Evolutionary conservation across 2,113 vertebrate genomes (phyloP), one percentile per base, ranked within the genome.

Genomic region (Oncorhynchus masou): DNA sequence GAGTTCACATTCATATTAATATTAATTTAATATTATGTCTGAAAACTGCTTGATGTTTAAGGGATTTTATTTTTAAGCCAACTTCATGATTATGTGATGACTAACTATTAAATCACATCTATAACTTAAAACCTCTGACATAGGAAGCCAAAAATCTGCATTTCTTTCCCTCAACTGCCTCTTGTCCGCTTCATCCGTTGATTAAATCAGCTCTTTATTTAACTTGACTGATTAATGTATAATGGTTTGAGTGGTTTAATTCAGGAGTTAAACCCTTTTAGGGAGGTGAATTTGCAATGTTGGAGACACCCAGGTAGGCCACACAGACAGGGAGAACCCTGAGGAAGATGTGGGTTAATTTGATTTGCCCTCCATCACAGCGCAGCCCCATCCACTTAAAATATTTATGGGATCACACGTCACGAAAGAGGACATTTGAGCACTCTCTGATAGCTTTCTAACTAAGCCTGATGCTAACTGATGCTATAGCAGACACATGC

Each of bases 321-420:
- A 34, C 25, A 31, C 83, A 87, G 87, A 90, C 74, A 15, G 71
- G 77, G 84, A 49, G 72, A 88, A 84, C 87, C 79, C 81, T 73
- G 79, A 91, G 92, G 91, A 92, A 91, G 88, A 86, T 79, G 71
- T 75, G 85, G 85, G 90, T 91, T 93, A 91, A 93, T 93, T 89
- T 85, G 86, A 94, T 93, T 93, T 91, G 88, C 92, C 87, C 91
- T 84, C 85, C 83, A 83, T 88, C 71, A 85, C 74, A 86, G 82
- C 75, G 76, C 85, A 91, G 90, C 81, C 81, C 82, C 83, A 86
- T 93, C 89, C 87, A 90, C 88, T 91, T 91, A 83, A 91, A 93
- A 91, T 93, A 92, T 93, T 91, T 93, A 90, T 86, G 89, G 89
- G 88, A 90, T 91, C 84, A 89, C 89, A 89, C 90, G 84, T 92